phyloP scores from a whole-genome alignment of 2,113 vertebrate genomes.

The Melanotaenia duboulayi region DNA sequence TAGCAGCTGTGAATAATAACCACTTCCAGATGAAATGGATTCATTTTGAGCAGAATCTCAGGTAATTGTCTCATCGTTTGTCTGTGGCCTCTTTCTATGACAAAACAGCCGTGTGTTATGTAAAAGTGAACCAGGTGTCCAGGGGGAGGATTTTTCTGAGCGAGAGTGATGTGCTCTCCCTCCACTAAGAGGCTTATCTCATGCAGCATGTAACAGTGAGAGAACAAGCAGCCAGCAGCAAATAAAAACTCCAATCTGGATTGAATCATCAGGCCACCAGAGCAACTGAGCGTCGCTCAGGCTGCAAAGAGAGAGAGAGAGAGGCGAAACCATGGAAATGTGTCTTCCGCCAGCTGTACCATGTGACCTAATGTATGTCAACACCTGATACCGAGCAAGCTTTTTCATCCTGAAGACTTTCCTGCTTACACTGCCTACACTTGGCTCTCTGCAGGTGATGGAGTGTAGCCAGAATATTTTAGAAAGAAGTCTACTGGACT shows the following conservation, averaged over 20 bases:
- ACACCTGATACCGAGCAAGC: no score
- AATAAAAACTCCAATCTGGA: constrained; percentile 57
- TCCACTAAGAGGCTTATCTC: constrained; percentile 68
- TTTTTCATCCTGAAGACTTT: no score
- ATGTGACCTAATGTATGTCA: not conserved
- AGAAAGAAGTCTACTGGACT: no score
- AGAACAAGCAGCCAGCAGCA: constrained; percentile 35
- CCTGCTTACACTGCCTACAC: no score
- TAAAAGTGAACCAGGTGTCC: not conserved
- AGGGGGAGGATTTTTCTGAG: constrained; percentile 29
- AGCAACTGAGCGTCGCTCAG: constrained; percentile 24
- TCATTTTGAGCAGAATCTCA: no score
- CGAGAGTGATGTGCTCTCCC: constrained; percentile 5
- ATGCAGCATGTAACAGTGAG: constrained; percentile 39
- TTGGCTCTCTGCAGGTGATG: no score
- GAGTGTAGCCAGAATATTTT: no score
- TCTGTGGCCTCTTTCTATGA: not conserved
- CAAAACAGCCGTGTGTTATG: not conserved
- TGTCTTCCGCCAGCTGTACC: constrained; percentile 13
- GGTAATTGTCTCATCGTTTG: not conserved
- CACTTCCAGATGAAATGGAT: no score
- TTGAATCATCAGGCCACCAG: constrained; percentile 45
- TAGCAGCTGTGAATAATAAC: no score
- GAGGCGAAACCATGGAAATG: constrained; percentile 54
- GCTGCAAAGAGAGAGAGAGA: constrained; percentile 12